phyloP scores from a whole-genome alignment of 2,113 vertebrate genomes.

The Pelobates fuscus region DNA sequence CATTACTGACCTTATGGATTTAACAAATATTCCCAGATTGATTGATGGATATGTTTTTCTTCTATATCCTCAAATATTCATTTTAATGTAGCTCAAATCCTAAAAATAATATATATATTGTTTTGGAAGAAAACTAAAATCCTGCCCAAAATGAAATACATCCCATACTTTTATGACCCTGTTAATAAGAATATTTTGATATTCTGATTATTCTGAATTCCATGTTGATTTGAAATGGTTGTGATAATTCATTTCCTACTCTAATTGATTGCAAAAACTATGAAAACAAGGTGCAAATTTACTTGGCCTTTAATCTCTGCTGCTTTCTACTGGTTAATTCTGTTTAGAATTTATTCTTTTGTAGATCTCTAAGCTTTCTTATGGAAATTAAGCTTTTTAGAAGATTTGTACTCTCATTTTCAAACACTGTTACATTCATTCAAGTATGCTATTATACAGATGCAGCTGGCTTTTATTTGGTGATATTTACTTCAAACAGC shows the following conservation, averaged over 20 bases:
- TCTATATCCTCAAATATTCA: too few relatives aligned
- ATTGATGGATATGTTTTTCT: too few relatives aligned
- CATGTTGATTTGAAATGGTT: not conserved
- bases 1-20: too few relatives aligned
- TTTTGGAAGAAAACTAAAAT: too few relatives aligned
- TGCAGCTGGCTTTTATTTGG: slow-evolving; percentile 92
- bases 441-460: slow-evolving; percentile 89
- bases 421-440: slow-evolving; percentile 89
- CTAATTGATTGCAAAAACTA: slow-evolving; percentile 60
- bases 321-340: slow-evolving; percentile 83
- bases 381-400: slow-evolving; percentile 97
- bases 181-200: too few relatives aligned
- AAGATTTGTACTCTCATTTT: slow-evolving; percentile 89
- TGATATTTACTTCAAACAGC: slow-evolving; percentile 94
- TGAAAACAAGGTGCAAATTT: slow-evolving; percentile 86
- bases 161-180: too few relatives aligned
- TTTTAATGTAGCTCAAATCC: too few relatives aligned
- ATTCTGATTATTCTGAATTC: not conserved
- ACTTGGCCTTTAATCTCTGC: slow-evolving; percentile 86
- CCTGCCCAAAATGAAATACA: too few relatives aligned
- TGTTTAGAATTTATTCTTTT: slow-evolving; percentile 93
- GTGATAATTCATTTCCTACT: slow-evolving; percentile 26
- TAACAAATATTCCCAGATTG: too few relatives aligned
- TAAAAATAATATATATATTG: too few relatives aligned
- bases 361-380: slow-evolving; percentile 95